Base-by-base conservation (phyloP, 2,888 invertebrate genomes). In the Athripsodes cinereus region DNA sequence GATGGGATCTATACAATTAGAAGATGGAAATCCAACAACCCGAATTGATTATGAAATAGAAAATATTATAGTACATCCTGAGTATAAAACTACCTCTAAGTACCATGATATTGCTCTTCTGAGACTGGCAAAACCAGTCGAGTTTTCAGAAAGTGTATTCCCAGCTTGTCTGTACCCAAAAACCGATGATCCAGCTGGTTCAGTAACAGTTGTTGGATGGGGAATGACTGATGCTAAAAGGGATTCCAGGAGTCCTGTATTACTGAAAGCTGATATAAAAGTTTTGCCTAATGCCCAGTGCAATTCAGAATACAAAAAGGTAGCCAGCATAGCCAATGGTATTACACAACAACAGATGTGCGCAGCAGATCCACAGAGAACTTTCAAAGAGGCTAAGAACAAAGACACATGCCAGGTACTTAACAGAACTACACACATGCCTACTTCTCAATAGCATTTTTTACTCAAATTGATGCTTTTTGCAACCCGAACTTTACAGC, bases 201-300 rank as follows among this genome's bases (percentile, higher is more conserved):
- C 68, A 0, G 69, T 78, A 10, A 72, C 71, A 1, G 68, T 78
- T 40, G 75, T 76, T 0, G 78, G 78, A 1, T 78, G 78, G 78
- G 78, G 78, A 1, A 70, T 67, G 58, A 74, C 69, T 13, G 55
- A 50, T 11, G n/a, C n/a, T n/a, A 26, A 22, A 5, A 50, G 26
- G 46, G 69, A 73, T 62, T 60, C 65, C 0, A 70, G 68, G 35
- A 76, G 76, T 61, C 67, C 63, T 46, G 58, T 67, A 2, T 66
- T 78, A 2, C 64, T 76, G 48, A 77, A 77, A 61, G 74, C 77
- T 6, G 70, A 72, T 56, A 73, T 78, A 62, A 67, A 69, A 0
- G 66, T 68, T 0, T 73, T 74, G 18, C 0, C 60, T 0, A 66
- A 66, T 0, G 64, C 57, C 0, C 65, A 65, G 16, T 78, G 78